phyloP scores from a whole-genome alignment of 2,888 invertebrate species.

The Theretra japonica region DNA sequence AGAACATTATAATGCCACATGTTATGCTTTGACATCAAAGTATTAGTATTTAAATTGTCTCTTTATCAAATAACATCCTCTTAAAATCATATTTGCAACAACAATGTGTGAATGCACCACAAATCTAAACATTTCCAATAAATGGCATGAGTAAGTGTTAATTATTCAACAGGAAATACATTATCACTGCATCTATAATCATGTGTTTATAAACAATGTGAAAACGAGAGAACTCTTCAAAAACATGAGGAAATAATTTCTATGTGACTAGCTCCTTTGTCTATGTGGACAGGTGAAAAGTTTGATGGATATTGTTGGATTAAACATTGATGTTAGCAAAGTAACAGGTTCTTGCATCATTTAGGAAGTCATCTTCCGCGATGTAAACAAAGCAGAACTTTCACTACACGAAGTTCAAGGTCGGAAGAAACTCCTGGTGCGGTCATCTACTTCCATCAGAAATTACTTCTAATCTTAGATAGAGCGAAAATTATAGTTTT shows the following conservation, averaged over 20 bases:
- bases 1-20: too few relatives aligned
- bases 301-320: too few relatives aligned
- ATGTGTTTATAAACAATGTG: neutral
- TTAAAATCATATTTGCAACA: neutral
- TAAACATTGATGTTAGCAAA: constrained; percentile 19
- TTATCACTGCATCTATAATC: neutral
- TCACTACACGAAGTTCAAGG: constrained; percentile 65
- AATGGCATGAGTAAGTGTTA: neutral
- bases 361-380: constrained; percentile 42
- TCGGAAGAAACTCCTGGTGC: constrained; percentile 28
- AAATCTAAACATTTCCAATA: neutral
- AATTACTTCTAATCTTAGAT: neutral
- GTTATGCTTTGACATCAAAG: too few relatives aligned
- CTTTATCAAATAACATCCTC: too few relatives aligned
- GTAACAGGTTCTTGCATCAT: constrained; percentile 45
- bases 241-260: neutral
- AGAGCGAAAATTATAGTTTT: neutral
- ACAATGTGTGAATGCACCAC: constrained; percentile 3
- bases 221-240: neutral
- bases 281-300: neutral
- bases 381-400: constrained; percentile 59
- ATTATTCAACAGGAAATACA: constrained; percentile 10
- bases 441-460: neutral
- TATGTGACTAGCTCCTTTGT: neutral
- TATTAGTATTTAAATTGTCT: too few relatives aligned